Conservation (phyloP, 1,140 invertebrate species). For the silkworm (Bombyx mori) region ASM3026992v2 NC_085117.1:1536001-1536500, state of each 20-base stretch:
- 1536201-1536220: conserved; percentile 79
- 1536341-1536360: too few species aligned
- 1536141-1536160: conserved; percentile 51
- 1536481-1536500: too few species aligned
- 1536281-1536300: neutral
- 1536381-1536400: too few species aligned
- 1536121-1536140: conserved; percentile 83
- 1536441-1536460: too few species aligned
- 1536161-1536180: conserved; percentile 50
- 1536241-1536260: conserved; percentile 43
- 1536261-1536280: conserved; percentile 19
- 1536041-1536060: too few species aligned
- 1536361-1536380: too few species aligned
- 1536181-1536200: conserved; percentile 73
- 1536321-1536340: too few species aligned
- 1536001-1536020: too few species aligned
- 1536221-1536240: conserved; percentile 77
- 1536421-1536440: too few species aligned
- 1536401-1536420: too few species aligned
- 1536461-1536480: too few species aligned
- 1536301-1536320: neutral
- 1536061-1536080: neutral
- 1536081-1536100: conserved; percentile 21
- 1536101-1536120: conserved; percentile 62
- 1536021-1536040: too few species aligned